Conservation (phyloP, 2,888 invertebrate species). For the Hybos culiciformis region DNA sequence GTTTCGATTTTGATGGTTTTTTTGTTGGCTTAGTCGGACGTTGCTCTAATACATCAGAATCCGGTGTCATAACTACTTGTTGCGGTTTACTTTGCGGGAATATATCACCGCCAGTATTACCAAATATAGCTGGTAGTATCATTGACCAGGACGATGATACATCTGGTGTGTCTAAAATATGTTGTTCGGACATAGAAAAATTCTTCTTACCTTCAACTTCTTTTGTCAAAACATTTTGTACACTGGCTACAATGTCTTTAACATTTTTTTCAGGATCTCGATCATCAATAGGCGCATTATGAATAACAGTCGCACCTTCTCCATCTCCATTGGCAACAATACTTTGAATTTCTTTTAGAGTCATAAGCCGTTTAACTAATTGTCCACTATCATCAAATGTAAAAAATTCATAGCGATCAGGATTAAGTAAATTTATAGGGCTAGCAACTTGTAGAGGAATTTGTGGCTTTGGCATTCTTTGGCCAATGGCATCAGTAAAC, state of each 20-base stretch:
- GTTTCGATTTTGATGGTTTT: conserved; percentile 23
- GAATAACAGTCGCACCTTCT: conserved; percentile 39
- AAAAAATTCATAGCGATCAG: conserved; percentile 76
- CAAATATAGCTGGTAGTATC: conserved; percentile 67
- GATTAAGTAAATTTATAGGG: conserved; percentile 63
- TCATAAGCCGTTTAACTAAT: conserved; percentile 69
- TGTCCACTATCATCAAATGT: conserved; percentile 76
- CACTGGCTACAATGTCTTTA: conserved; percentile 66
- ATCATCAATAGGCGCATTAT: conserved; percentile 25
- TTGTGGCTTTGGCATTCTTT: conserved; percentile 49
- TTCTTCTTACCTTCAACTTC: conserved; percentile 50
- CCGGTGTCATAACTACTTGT: conserved; percentile 35
- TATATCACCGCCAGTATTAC: conserved; percentile 50
- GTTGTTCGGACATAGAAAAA: conserved; percentile 31
- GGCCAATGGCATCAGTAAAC: conserved; percentile 54
- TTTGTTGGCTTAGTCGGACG: conserved; percentile 21
- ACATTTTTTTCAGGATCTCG: conserved; percentile 53
- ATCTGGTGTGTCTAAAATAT: conserved; percentile 52
- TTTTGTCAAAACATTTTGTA: conserved; percentile 68
- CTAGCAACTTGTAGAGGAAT: conserved; percentile 54
- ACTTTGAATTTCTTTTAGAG: conserved; percentile 68
- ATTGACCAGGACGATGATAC: conserved; percentile 67
- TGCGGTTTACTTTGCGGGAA: conserved; percentile 40
- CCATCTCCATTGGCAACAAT: conserved; percentile 72
- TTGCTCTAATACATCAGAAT: conserved; percentile 31